Conservation (phyloP, 2,888 invertebrate genomes). For the Drosophila formosana region DNA sequence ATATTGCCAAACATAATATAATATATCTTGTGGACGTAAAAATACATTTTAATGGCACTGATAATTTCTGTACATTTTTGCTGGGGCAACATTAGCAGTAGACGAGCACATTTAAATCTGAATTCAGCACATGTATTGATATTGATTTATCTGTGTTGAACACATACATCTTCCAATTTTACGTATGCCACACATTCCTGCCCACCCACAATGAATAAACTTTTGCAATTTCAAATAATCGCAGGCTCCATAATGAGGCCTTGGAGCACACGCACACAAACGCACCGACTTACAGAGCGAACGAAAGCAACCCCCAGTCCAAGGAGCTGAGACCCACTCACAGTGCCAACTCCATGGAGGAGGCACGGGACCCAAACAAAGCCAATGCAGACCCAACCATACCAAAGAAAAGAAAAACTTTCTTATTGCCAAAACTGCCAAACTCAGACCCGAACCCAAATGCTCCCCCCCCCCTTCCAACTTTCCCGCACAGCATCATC, state of each 20-base stretch:
- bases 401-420: constrained; percentile 75
- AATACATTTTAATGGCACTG: constrained; percentile 13
- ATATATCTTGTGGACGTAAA: not conserved
- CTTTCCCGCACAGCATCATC: constrained; percentile 1
- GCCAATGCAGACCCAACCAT: constrained; percentile 51
- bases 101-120: constrained; percentile 44
- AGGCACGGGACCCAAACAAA: constrained; percentile 44
- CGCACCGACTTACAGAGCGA: not conserved
- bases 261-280: constrained; percentile 67
- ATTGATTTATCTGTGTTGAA: constrained; percentile 68
- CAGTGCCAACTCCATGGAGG: constrained; percentile 34
- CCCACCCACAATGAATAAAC: constrained; percentile 71
- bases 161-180: constrained; percentile 69
- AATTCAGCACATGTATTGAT: constrained; percentile 73
- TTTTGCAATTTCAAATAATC: constrained; percentile 81
- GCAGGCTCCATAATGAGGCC: constrained; percentile 79
- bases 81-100: constrained; percentile 3
- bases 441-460: constrained; percentile 61
- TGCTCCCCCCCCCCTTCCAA: constrained; percentile 7
- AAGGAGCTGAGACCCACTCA: not conserved
- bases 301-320: constrained; percentile 29
- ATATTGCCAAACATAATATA: not conserved
- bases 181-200: constrained; percentile 66
- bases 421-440: constrained; percentile 81
- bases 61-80: constrained; percentile 15